A percentile compares a stretch with the other conserved stretches of the same genome.
Conservation (phyloP, 2,113 vertebrate species). For the Podarcis muralis region DNA sequence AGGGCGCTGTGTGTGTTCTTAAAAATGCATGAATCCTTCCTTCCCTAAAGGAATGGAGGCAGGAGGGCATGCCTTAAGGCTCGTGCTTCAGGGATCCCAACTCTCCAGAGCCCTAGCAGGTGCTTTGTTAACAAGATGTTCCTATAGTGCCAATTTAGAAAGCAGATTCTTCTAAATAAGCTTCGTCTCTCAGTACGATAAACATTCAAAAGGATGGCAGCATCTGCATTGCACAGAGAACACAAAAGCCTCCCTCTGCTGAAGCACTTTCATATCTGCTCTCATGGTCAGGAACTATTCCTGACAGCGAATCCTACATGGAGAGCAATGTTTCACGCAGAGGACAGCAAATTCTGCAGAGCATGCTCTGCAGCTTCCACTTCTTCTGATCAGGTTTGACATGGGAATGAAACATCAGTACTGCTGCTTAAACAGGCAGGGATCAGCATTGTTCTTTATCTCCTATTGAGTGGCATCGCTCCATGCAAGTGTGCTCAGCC, state of each 20-base stretch:
- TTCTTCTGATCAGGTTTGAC: conserved; percentile 5
- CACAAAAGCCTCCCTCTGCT: neutral
- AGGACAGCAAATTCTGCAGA: neutral
- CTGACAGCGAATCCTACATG: neutral
- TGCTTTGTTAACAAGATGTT: conserved; percentile 21
- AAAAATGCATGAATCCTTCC: neutral
- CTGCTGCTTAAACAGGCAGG: neutral
- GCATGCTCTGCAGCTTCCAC: neutral
- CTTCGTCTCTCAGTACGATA: neutral
- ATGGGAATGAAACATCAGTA: neutral
- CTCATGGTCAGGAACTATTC: conserved; percentile 12
- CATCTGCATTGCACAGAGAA: neutral
- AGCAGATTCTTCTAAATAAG: conserved; percentile 3
- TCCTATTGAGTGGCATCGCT: fast-evolving
- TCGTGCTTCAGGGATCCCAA: neutral
- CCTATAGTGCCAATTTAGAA: neutral
- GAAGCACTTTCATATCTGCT: conserved; percentile 23
- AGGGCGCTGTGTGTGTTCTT: neutral
- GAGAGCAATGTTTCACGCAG: neutral
- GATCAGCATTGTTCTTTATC: neutral
- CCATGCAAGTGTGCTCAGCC: neutral
- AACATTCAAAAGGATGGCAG: conserved; percentile 18
- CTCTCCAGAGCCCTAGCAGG: neutral
- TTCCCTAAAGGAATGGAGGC: neutral
- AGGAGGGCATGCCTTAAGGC: neutral